Evolutionary conservation across 64 coral and sea anemone species (phyloP).

Genomic region (Porites australiensis): DNA sequence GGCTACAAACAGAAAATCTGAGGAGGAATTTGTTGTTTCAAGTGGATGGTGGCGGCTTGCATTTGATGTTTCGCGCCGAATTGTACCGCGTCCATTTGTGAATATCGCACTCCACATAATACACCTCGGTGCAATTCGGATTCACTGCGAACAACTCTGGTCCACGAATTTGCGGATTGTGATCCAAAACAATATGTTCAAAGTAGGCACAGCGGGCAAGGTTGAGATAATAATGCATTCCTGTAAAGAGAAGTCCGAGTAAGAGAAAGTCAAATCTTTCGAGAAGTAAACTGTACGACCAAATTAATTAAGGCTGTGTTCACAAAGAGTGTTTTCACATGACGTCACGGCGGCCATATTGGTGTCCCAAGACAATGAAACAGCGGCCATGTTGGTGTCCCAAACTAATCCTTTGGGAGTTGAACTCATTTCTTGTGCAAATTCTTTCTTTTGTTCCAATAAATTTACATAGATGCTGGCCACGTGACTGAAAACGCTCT

Average conservation of each 20-base stretch:
- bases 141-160: conserved; percentile 56
- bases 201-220: conserved; percentile 85
- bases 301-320: too few species aligned
- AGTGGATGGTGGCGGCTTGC: background rate
- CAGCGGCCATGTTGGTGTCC: too few species aligned
- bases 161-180: conserved; percentile 54
- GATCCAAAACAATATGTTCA: conserved; percentile 37
- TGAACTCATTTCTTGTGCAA: too few species aligned
- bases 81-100: conserved; percentile 16
- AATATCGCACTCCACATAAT: conserved; percentile 12
- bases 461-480: too few species aligned
- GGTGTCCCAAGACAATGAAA: too few species aligned
- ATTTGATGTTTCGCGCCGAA: background rate
- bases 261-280: background rate
- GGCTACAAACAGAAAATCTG: too few species aligned
- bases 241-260: conserved; percentile 10
- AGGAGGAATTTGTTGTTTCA: background rate
- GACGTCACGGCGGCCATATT: too few species aligned
- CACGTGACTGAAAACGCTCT: too few species aligned
- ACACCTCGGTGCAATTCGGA: conserved; percentile 8
- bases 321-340: too few species aligned
- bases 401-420: too few species aligned
- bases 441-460: too few species aligned
- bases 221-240: conserved; percentile 81
- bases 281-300: background rate